Evolutionary conservation across 1,140 invertebrate species (phyloP).

Genomic region (Drosophila kurseongensis): DNA sequence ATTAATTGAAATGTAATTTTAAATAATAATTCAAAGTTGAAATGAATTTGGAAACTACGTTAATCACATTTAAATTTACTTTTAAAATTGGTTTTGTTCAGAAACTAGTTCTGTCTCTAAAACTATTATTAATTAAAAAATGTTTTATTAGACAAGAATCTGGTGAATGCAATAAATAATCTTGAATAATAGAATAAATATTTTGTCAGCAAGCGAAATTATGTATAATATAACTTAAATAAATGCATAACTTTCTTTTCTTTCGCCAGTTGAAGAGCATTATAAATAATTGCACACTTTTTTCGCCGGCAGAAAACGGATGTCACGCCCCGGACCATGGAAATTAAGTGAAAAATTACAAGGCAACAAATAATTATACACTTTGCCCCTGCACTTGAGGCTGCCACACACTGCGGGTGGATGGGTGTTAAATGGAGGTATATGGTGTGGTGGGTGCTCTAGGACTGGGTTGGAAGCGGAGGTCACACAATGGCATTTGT

Average conservation of each 20-base stretch:
- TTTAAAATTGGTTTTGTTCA: too few species aligned
- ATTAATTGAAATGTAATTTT: too few species aligned
- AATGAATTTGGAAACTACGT: too few species aligned
- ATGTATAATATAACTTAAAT: conserved; percentile 7
- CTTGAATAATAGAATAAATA: not conserved
- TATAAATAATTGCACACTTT: conserved; percentile 69
- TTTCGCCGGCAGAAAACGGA: conserved; percentile 44
- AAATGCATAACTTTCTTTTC: conserved; percentile 18
- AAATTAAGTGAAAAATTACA: conserved; percentile 79
- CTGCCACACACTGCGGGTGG: conserved; percentile 22
- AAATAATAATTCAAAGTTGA: too few species aligned
- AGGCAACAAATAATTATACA: conserved; percentile 76
- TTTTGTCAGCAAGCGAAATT: not conserved
- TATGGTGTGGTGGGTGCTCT: not conserved
- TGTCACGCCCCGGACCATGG: conserved; percentile 68
- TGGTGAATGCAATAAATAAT: not conserved
- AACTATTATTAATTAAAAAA: not conserved
- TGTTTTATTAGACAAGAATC: not conserved
- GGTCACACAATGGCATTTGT: conserved; percentile 74
- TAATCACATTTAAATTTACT: too few species aligned
- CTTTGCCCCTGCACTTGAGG: conserved; percentile 70
- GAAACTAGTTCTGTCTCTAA: too few species aligned
- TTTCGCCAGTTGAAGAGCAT: conserved; percentile 19
- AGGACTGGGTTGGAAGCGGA: conserved; percentile 22
- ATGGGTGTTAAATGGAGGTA: not conserved